A percentile compares a stretch with the other conserved stretches of the same genome.
Conservation (phyloP, 2,888 invertebrate species). For the Spialia ferax region DNA sequence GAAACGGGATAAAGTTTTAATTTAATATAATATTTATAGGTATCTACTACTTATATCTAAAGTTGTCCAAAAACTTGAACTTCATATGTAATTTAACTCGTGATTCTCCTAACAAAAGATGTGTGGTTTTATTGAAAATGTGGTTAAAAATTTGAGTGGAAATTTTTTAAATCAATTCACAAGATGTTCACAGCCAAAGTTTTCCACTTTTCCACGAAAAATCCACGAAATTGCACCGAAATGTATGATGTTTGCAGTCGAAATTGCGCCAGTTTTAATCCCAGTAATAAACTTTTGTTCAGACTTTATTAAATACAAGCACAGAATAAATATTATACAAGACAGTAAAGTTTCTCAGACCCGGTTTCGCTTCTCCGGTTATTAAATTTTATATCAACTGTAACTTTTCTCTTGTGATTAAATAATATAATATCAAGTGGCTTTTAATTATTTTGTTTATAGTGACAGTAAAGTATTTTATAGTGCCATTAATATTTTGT, state of each 20-base stretch:
- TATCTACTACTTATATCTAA: too few relatives aligned
- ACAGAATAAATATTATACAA: too few relatives aligned
- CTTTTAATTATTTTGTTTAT: slow-evolving; percentile 8
- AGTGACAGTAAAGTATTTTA: neutral
- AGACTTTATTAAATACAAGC: slow-evolving; percentile 12
- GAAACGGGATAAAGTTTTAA: too few relatives aligned
- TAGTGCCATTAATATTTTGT: neutral
- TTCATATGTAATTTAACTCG: too few relatives aligned
- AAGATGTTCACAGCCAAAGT: too few relatives aligned
- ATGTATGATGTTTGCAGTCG: neutral
- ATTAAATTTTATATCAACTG: slow-evolving; percentile 22
- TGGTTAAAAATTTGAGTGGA: too few relatives aligned
- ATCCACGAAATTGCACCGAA: too few relatives aligned
- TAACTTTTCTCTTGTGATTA: slow-evolving; percentile 1
- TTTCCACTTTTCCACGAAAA: neutral
- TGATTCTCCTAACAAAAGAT: too few relatives aligned
- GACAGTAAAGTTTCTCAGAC: slow-evolving; percentile 9
- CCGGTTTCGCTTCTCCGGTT: neutral
- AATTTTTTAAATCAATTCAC: too few relatives aligned
- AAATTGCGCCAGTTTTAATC: neutral
- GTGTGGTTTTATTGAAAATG: too few relatives aligned
- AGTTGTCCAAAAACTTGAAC: too few relatives aligned
- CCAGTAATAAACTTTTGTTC: slow-evolving; percentile 9
- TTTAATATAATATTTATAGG: too few relatives aligned
- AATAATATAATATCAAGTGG: neutral